Base-by-base conservation (phyloP, 1,140 invertebrate species). In the Ctenoplectra terminalis region DNA sequence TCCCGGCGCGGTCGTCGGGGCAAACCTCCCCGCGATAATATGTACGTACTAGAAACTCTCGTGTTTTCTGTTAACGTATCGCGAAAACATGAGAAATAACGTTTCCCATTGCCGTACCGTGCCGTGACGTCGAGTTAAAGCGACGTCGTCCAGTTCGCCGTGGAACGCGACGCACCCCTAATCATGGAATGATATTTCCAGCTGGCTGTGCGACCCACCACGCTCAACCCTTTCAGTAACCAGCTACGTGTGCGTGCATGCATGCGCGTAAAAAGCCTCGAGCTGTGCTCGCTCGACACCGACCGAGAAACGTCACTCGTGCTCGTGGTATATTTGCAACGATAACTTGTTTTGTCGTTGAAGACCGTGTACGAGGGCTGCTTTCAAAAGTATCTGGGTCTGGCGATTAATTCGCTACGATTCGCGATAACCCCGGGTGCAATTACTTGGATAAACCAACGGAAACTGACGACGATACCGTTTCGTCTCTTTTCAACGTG, bases 41-140 rank as follows among this genome's bases (percentile, higher is more conserved):
- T 81, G 84, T 88, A 86, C 74, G 71, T 88, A 87, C 86, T 85
- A 88, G 86, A 87, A 88, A 88, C 86, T 87, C 83, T 88, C 87
- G 83, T 88, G 87, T 88, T 88, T 88, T 88, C 83, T 88, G 87
- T 88, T 88, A 88, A 88, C 87, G 86, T 88, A 88, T 88, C 87
- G 87, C 87, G 86, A 85, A 88, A 88, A 88, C 87, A 88, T 81
- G 87, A 88, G 83, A 60, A 88, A 83, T 88, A 88, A 88, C 83
- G 87, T 88, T 88, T 85, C 72, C 83, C 80, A 86, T 83, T 88
- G 87, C 78, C 86, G 34, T 85, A 72, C 63, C 83, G 71, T 88
- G 83, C 63, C 83, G 86, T 88, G 87, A 85, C 83, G 77, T 64
- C 71, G 40, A 64, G 73, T 50, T 83, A 69, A 69, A 82, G 56